phyloP scores from a whole-genome alignment of 2,797 vertebrate species.

The Characodon lateralis region DNA sequence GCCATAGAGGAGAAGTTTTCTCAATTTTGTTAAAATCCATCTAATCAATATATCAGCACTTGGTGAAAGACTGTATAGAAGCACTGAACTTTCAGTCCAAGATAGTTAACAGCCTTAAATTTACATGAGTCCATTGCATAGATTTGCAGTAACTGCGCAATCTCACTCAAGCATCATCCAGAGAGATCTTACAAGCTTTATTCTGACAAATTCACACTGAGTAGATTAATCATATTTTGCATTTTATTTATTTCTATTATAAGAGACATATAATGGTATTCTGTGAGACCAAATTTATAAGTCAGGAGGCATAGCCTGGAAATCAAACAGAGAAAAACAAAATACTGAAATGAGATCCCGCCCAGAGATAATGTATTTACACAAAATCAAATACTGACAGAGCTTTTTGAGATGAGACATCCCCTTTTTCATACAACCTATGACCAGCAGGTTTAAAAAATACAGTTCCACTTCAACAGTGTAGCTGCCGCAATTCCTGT shows the following conservation, averaged over 20 bases:
- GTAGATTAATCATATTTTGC: slow-evolving; percentile 69
- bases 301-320: slow-evolving; percentile 68
- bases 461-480: slow-evolving; percentile 32
- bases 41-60: not conserved
- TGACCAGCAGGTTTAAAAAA: slow-evolving; percentile 57
- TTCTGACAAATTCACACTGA: slow-evolving; percentile 53
- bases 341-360: slow-evolving; percentile 77
- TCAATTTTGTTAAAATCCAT: too few species aligned
- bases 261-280: slow-evolving; percentile 85
- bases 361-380: slow-evolving; percentile 80
- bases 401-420: slow-evolving; percentile 64
- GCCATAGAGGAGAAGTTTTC: too few species aligned
- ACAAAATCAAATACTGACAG: slow-evolving; percentile 77
- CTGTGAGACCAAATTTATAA: slow-evolving; percentile 80
- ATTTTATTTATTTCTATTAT: slow-evolving; percentile 86
- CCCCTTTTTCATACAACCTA: slow-evolving; percentile 58
- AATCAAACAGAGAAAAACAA: slow-evolving; percentile 62
- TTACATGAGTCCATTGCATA: too few species aligned
- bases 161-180: not conserved
- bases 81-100: not conserved
- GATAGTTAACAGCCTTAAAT: not conserved
- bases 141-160: not conserved
- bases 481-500: slow-evolving; percentile 67
- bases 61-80: not conserved
- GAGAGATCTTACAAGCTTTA: not conserved